Conservation (phyloP, 2,888 invertebrate genomes). For the Melanophora roralis region DNA sequence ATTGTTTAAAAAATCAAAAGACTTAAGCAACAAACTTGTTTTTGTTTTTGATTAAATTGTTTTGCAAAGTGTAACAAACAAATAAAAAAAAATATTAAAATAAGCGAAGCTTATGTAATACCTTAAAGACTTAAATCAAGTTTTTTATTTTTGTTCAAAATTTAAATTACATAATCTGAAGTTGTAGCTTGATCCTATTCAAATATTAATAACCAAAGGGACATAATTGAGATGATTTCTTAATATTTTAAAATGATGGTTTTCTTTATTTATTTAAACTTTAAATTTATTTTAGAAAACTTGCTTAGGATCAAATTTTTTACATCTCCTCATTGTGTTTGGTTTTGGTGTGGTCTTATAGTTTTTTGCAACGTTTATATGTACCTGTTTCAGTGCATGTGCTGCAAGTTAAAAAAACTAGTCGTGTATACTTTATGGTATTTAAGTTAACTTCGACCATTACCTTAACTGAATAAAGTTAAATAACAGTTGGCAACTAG, state of each 20-base stretch:
- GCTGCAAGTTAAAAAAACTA: constrained; percentile 5
- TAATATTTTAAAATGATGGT: constrained; percentile 19
- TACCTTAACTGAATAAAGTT: constrained; percentile 45
- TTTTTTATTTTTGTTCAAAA: neutral
- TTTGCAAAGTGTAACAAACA: constrained; percentile 21
- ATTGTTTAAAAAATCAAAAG: constrained; percentile 31
- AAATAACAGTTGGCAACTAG: constrained; percentile 44
- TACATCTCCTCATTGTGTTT: constrained; percentile 40
- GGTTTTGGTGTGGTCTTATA: constrained; percentile 51
- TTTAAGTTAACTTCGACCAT: constrained; percentile 38
- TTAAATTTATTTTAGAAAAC: neutral
- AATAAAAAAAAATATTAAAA: neutral
- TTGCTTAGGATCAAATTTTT: constrained; percentile 24
- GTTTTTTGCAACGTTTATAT: constrained; percentile 35
- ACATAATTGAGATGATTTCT: constrained; percentile 2
- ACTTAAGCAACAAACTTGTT: constrained; percentile 52
- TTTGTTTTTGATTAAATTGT: constrained; percentile 1
- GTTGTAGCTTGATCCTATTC: no score
- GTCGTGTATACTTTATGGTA: constrained; percentile 7
- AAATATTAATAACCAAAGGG: neutral
- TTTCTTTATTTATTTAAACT: neutral
- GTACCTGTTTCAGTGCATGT: constrained; percentile 26
- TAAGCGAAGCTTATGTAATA: constrained; percentile 24
- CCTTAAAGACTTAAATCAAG: constrained; percentile 34
- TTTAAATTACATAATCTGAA: neutral